A percentile compares a stretch with the other conserved stretches of the same genome.
Conservation (phyloP, 1,140 invertebrate species). For the Drosophila simulans region DNA sequence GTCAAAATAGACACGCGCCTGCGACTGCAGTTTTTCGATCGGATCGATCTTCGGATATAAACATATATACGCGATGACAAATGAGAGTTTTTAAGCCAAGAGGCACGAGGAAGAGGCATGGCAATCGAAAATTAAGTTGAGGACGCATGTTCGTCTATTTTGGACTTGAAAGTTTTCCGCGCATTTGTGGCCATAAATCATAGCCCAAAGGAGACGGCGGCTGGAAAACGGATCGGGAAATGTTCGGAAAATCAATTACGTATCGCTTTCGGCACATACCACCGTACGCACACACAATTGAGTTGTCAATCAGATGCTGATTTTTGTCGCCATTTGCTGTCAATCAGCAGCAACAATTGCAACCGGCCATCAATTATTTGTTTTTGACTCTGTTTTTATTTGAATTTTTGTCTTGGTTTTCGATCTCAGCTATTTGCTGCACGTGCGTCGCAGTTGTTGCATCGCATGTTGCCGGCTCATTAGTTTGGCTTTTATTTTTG, state of each 20-base stretch:
- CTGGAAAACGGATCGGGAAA: constrained; percentile 28
- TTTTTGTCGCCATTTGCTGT: constrained; percentile 81
- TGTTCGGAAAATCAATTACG: constrained; percentile 71
- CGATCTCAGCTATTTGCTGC: constrained; percentile 52
- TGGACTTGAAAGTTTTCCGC: constrained; percentile 55
- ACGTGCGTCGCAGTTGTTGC: constrained; percentile 65
- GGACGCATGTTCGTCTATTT: constrained; percentile 70
- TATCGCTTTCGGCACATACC: constrained; percentile 55
- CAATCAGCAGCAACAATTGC: constrained; percentile 76
- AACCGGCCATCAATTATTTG: constrained; percentile 77
- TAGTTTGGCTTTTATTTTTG: constrained; percentile 83
- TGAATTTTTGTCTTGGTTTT: constrained; percentile 24
- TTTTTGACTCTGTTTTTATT: constrained; percentile 43
- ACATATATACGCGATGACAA: constrained; percentile 58
- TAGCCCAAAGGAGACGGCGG: constrained; percentile 26
- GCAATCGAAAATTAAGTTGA: constrained; percentile 72
- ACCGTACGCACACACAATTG: constrained; percentile 59
- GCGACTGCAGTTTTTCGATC: constrained; percentile 37
- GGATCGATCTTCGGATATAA: constrained; percentile 24
- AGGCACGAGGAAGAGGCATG: constrained; percentile 34
- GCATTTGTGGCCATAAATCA: constrained; percentile 79
- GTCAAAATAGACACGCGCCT: constrained; percentile 71
- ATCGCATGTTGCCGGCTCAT: constrained; percentile 82
- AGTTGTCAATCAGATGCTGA: constrained; percentile 79
- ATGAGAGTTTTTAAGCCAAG: constrained; percentile 63